These are phyloP conservation scores for Hydrophis major DNA, from an alignment of 2,797 vertebrate genomes.

Conservation along the genomic window DNA sequence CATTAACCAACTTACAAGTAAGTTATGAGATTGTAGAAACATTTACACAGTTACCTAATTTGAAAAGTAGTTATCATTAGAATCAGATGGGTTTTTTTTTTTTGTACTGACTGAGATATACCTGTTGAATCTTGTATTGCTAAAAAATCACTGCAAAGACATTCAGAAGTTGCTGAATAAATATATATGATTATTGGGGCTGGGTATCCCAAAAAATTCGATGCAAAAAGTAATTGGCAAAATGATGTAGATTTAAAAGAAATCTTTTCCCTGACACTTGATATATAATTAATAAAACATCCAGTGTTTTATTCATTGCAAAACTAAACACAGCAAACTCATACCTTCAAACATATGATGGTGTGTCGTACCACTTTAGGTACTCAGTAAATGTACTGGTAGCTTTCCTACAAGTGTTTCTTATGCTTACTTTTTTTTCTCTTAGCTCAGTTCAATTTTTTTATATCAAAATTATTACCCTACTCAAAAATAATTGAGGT, in stretches of 20 bases:
- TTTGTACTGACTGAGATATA: conserved; percentile 15
- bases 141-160: background rate
- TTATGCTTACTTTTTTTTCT: background rate
- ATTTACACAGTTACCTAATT: conserved; percentile 20
- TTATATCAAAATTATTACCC: background rate
- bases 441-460: background rate
- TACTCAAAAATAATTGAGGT: background rate
- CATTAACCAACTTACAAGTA: conserved; percentile 21
- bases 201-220: background rate
- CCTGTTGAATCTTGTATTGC: background rate
- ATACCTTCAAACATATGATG: background rate
- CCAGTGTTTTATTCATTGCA: background rate
- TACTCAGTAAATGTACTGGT: background rate
- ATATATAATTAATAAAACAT: no score
- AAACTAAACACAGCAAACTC: background rate
- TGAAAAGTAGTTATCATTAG: conserved; percentile 23
- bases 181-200: background rate
- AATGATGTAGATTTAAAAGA: background rate
- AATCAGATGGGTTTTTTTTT: background rate
- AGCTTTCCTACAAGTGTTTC: background rate
- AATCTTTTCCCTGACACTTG: background rate
- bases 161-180: background rate
- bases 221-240: background rate
- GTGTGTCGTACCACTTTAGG: background rate
- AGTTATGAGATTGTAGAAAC: conserved; percentile 16